Evolutionary conservation across 2,113 vertebrate species (phyloP).

Genomic region (Colius striatus): DNA sequence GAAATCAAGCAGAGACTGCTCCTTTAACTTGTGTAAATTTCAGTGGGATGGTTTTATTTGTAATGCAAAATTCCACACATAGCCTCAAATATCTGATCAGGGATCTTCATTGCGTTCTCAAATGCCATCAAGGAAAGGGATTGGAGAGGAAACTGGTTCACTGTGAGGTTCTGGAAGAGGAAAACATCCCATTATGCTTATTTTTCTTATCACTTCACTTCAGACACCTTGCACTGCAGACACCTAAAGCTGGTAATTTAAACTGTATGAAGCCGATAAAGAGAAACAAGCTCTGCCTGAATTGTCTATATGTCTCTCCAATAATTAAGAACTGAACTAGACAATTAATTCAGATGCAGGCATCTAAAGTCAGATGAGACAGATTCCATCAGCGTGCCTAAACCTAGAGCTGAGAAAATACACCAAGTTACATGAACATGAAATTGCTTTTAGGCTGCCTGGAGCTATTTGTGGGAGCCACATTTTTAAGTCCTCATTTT

Average conservation of each 20-base stretch:
- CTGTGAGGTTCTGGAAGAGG: background rate
- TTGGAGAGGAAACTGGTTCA: slow-evolving; percentile 1
- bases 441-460: slow-evolving; percentile 44
- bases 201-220: slow-evolving; percentile 64
- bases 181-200: slow-evolving; percentile 56
- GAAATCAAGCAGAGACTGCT: background rate
- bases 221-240: slow-evolving; percentile 49
- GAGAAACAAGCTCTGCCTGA: slow-evolving; percentile 17
- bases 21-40: background rate
- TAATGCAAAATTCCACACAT: background rate
- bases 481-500: background rate
- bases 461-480: background rate
- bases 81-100: slow-evolving; percentile 4
- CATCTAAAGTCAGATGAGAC: slow-evolving; percentile 18
- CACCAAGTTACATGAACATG: background rate
- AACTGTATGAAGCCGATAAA: background rate
- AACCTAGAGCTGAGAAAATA: background rate
- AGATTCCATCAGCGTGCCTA: background rate
- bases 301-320: background rate
- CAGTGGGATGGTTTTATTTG: background rate
- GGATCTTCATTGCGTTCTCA: slow-evolving; percentile 24
- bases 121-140: slow-evolving; percentile 19
- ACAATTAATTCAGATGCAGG: slow-evolving; percentile 25
- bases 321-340: slow-evolving; percentile 21
- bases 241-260: slow-evolving; percentile 12